Evolutionary conservation across 1,140 invertebrate genomes (phyloP).

Genomic region (Leptoteleia sp.): DNA sequence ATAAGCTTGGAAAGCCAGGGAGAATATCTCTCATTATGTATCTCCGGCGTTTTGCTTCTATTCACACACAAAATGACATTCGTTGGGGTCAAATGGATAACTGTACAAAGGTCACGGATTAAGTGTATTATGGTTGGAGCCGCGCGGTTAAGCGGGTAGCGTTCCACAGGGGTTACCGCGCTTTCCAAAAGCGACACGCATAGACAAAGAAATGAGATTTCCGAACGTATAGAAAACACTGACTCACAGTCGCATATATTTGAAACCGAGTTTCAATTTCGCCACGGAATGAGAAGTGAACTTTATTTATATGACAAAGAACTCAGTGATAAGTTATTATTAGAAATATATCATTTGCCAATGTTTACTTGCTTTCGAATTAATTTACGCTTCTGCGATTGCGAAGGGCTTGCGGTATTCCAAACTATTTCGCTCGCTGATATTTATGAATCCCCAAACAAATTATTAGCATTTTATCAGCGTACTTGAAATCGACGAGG

Average conservation of each 20-base stretch:
- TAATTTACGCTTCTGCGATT: too few species aligned
- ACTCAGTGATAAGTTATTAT: slow-evolving; percentile 35
- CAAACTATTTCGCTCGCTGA: too few species aligned
- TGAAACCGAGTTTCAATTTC: slow-evolving; percentile 37
- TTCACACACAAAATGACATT: slow-evolving; percentile 46
- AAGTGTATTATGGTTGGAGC: slow-evolving; percentile 23
- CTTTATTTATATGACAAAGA: slow-evolving; percentile 56
- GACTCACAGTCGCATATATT: slow-evolving; percentile 30
- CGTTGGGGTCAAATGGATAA: slow-evolving; percentile 45
- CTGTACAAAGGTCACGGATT: slow-evolving; percentile 60
- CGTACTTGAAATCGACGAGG: too few species aligned
- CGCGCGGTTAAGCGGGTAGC: slow-evolving; percentile 27
- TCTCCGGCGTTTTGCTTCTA: slow-evolving; percentile 13
- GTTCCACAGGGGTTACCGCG: slow-evolving; percentile 32
- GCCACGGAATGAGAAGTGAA: slow-evolving; percentile 21
- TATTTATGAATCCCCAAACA: too few species aligned
- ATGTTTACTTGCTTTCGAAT: not conserved
- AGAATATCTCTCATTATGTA: slow-evolving; percentile 13
- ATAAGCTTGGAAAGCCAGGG: slow-evolving; percentile 11
- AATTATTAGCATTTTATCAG: too few species aligned
- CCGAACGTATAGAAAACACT: slow-evolving; percentile 44
- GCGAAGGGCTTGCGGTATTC: too few species aligned
- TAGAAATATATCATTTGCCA: slow-evolving; percentile 18
- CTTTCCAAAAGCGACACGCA: slow-evolving; percentile 36
- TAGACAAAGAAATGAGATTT: slow-evolving; percentile 56